These are phyloP conservation scores for Metopia argyrocephala DNA, from an alignment of 2,888 invertebrate species.

Conservation along the genomic window DNA sequence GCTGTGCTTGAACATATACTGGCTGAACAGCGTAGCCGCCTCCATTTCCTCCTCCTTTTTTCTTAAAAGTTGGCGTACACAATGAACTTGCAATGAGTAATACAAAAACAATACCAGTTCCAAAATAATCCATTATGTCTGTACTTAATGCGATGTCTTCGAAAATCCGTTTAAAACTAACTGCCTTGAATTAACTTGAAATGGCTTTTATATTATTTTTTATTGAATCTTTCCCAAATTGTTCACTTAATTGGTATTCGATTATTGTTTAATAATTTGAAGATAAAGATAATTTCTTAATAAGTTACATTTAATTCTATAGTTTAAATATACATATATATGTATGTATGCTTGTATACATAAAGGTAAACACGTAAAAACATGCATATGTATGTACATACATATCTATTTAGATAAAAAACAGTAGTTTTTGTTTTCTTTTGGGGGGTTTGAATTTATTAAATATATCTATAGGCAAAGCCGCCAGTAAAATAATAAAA, in stretches of 20 bases:
- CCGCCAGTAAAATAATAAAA: not conserved
- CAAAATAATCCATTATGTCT: slow-evolving; percentile 3
- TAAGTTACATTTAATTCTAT: slow-evolving; percentile 15
- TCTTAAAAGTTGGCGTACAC: slow-evolving; percentile 16
- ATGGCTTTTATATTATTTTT: slow-evolving; percentile 55
- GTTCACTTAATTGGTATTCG: slow-evolving; percentile 47
- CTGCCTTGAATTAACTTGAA: not conserved
- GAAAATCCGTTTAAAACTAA: slow-evolving; percentile 30
- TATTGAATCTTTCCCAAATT: slow-evolving; percentile 33
- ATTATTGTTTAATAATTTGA: slow-evolving; percentile 50
- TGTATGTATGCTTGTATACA: not conserved
- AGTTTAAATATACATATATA: slow-evolving; percentile 10
- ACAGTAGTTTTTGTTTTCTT: not conserved
- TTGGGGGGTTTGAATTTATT: not conserved
- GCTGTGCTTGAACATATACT: slow-evolving; percentile 17
- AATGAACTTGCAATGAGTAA: not conserved
- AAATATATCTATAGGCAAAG: too few relatives aligned
- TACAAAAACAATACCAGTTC: not conserved
- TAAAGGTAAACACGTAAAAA: not conserved
- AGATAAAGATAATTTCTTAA: slow-evolving; percentile 5
- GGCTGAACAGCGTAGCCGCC: slow-evolving; percentile 19
- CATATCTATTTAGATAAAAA: not conserved
- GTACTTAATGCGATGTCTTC: not conserved
- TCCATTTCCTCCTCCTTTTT: slow-evolving; percentile 8
- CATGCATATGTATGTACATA: not conserved